Percentiles rank a stretch among this genome's conserved stretches.
Evolutionary conservation across 1,140 invertebrate species (phyloP).

Genomic region (Dolichoris vasculosae): DNA sequence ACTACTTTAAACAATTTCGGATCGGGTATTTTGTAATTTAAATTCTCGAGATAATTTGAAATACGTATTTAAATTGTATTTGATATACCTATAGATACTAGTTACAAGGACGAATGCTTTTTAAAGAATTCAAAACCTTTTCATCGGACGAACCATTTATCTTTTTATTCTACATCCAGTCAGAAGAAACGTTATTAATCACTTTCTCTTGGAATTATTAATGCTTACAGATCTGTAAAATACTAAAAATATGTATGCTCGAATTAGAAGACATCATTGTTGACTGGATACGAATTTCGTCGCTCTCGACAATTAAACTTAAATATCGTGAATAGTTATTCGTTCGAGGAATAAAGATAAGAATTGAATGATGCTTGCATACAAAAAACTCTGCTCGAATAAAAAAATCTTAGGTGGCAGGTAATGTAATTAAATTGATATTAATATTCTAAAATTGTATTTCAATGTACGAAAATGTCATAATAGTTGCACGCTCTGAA

Average conservation of each 20-base stretch:
- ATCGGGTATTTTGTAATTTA: neutral
- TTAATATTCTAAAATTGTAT: neutral
- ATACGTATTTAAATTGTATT: neutral
- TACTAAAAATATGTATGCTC: neutral
- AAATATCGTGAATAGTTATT: neutral
- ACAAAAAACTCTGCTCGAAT: too few relatives aligned
- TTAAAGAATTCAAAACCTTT: conserved; percentile 22
- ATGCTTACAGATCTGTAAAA: neutral
- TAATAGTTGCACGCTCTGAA: neutral
- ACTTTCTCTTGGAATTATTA: conserved; percentile 13
- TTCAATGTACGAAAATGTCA: neutral
- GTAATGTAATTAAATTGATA: neutral
- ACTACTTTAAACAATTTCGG: neutral
- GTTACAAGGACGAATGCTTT: conserved; percentile 24
- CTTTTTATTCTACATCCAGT: conserved; percentile 17
- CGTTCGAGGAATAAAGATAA: neutral
- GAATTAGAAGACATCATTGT: conserved; percentile 13
- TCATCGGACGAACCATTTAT: conserved; percentile 8
- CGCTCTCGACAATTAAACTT: neutral
- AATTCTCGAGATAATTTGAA: neutral
- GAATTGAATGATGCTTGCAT: neutral
- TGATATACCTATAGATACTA: neutral
- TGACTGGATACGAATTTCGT: neutral
- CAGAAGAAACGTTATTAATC: conserved; percentile 12
- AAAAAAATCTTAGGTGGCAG: too few relatives aligned